These are phyloP conservation scores for Ptilonorhynchus violaceus DNA, from an alignment of 2,113 vertebrate species.

Conservation along the genomic window DNA sequence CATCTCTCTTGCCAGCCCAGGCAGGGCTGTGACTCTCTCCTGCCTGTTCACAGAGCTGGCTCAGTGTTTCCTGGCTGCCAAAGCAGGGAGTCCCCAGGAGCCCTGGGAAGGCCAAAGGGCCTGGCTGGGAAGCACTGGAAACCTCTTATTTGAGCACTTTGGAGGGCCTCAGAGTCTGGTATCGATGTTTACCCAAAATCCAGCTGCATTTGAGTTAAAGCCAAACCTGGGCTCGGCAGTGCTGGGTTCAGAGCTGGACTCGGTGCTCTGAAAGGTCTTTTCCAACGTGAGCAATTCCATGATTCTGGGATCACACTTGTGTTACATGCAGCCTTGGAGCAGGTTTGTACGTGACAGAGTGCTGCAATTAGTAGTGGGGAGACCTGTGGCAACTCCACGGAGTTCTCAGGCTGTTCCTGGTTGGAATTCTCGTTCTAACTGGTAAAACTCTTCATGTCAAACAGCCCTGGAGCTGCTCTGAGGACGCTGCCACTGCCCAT, in stretches of 20 bases:
- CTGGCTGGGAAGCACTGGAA: neutral
- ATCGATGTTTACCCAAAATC: rapidly evolving
- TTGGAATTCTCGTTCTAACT: neutral
- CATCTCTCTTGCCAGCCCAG: rapidly evolving
- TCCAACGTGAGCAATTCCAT: rapidly evolving
- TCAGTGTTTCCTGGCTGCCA: rapidly evolving
- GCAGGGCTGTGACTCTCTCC: neutral
- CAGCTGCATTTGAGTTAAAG: rapidly evolving
- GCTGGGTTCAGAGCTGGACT: neutral
- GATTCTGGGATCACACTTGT: rapidly evolving
- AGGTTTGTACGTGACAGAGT: rapidly evolving
- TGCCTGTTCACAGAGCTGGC: neutral
- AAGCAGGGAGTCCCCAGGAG: neutral
- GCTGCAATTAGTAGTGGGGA: rapidly evolving
- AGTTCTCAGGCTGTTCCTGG: neutral
- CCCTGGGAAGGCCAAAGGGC: rapidly evolving
- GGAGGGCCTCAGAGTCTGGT: neutral
- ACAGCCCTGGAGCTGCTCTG: neutral
- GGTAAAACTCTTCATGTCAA: neutral
- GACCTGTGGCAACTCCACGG: neutral
- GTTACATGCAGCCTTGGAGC: rapidly evolving
- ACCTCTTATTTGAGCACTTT: neutral
- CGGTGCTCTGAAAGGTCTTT: neutral
- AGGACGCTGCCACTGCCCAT: rapidly evolving
- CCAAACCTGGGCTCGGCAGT: neutral